Percentiles rank a stretch among this genome's conserved stretches.
phyloP scores from a whole-genome alignment of 2,797 vertebrate species.

The Chiroxiphia lanceolata region DNA sequence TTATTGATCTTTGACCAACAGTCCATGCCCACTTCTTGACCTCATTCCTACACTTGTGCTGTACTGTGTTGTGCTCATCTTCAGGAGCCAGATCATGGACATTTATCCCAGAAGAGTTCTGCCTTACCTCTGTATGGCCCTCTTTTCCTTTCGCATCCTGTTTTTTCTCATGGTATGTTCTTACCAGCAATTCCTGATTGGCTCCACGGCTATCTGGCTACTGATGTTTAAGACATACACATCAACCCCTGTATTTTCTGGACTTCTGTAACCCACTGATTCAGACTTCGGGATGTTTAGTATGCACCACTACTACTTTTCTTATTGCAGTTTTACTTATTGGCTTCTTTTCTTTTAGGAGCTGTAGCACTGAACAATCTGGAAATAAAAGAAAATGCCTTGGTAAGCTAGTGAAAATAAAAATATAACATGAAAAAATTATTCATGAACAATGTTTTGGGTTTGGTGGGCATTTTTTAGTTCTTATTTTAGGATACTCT shows the following conservation, averaged over 20 bases:
- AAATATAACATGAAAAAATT: background rate
- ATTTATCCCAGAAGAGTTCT: background rate
- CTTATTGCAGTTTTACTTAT: background rate
- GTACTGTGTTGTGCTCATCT: background rate
- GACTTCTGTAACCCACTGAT: background rate
- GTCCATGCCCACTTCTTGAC: background rate
- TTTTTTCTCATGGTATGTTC: background rate
- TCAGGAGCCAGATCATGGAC: background rate
- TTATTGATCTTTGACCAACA: too few relatives aligned
- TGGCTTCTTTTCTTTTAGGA: constrained; percentile 76
- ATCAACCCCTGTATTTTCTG: background rate
- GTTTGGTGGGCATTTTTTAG: background rate
- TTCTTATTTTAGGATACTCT: background rate
- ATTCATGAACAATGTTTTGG: background rate
- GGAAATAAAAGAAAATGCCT: constrained; percentile 98
- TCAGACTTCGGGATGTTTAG: background rate
- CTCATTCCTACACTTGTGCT: background rate
- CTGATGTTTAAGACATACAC: background rate
- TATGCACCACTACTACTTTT: background rate
- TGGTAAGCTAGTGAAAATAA: constrained; percentile 83
- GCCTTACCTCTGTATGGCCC: fast-evolving
- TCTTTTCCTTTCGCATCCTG: background rate
- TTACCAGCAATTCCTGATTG: background rate
- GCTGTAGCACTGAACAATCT: constrained; percentile 90
- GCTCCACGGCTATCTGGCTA: background rate